Base-by-base conservation (phyloP, 2,888 invertebrate genomes). In the Pediacus dermestoides region DNA sequence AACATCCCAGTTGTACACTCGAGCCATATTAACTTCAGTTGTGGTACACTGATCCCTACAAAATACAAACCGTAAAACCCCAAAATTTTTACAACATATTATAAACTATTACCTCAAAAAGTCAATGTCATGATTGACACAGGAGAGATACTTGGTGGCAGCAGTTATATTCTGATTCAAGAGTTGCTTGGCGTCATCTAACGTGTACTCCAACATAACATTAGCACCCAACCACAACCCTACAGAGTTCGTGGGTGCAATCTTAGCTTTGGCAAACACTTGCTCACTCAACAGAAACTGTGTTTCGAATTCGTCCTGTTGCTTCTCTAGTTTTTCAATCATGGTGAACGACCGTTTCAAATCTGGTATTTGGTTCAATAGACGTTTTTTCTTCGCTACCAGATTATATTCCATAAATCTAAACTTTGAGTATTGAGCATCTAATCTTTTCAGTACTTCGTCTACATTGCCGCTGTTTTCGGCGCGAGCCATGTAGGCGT, bases 1-100 rank as follows among this genome's bases (percentile, higher is more conserved):
- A 2, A 97, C 93, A 72, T 95, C 91, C 95, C 95, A 96, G 70
- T 97, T 97, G 68, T 90, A 95, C 13, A 97, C 92, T 64, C 97
- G 77, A 16, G 97, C 96, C 92, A 97, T 95, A 68, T 96, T 97
- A 13, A 97, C 97, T 81, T 99, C 97, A 28, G 93, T 91, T 11
- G 95, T 97, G 9, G 97, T 99, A 62, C 91, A 88, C 71, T 97
- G 97, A 75, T 97, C 96, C 62, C 95, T 86, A 66, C 55, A 76
- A 74, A 41, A 50, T 18, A n/a, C n/a, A n/a, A n/a, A n/a, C n/a
- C 6, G 21, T 18, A 18, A 18, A 7, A 30, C 42, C 46, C 26
- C 9, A 6, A 26, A 30, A 4, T 13, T 4, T 11, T n/a, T 11
- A 8, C 15, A 6, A 30, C 7, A 30, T 30, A 8, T 9, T 28